These are phyloP conservation scores for Drosophila tanythrix DNA, from an alignment of 2,888 invertebrate genomes.

Conservation along the genomic window DNA sequence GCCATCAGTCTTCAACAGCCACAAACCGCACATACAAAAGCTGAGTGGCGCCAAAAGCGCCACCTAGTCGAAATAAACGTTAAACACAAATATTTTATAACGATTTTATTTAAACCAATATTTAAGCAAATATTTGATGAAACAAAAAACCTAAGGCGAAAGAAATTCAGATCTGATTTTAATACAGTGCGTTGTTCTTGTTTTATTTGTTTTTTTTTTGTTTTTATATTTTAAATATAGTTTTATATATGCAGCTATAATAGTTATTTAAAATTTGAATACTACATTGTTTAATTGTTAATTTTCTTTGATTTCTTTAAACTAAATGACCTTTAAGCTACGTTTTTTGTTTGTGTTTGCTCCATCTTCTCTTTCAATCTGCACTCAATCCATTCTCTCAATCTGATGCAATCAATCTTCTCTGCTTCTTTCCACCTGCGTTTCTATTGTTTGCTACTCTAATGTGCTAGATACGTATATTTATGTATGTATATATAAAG, in stretches of 20 bases:
- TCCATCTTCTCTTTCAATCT: conserved; percentile 5
- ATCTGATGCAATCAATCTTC: background rate
- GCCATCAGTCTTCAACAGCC: conserved; percentile 11
- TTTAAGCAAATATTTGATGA: background rate
- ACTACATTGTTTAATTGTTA: conserved; percentile 65
- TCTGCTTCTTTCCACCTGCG: background rate
- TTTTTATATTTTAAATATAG: conserved; percentile 71
- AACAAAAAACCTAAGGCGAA: background rate
- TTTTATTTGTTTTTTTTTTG: conserved; percentile 58
- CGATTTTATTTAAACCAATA: background rate
- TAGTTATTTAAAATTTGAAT: conserved; percentile 74
- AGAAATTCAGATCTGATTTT: conserved; percentile 38
- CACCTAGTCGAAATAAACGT: background rate
- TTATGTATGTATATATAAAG: conserved; percentile 43
- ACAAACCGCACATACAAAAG: background rate
- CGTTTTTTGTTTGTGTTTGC: conserved; percentile 50
- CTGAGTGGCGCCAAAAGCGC: background rate
- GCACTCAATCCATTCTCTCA: background rate
- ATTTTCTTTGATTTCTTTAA: conserved; percentile 63
- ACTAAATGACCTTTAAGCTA: conserved; percentile 67
- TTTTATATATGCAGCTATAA: conserved; percentile 76
- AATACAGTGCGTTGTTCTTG: conserved; percentile 65
- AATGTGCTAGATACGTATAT: conserved; percentile 70
- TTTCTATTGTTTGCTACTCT: conserved; percentile 66
- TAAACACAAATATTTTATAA: background rate